Evolutionary conservation across 1,140 invertebrate species (phyloP), one percentile per base, ranked within the genome.

Genomic region (Atta colombica): DNA sequence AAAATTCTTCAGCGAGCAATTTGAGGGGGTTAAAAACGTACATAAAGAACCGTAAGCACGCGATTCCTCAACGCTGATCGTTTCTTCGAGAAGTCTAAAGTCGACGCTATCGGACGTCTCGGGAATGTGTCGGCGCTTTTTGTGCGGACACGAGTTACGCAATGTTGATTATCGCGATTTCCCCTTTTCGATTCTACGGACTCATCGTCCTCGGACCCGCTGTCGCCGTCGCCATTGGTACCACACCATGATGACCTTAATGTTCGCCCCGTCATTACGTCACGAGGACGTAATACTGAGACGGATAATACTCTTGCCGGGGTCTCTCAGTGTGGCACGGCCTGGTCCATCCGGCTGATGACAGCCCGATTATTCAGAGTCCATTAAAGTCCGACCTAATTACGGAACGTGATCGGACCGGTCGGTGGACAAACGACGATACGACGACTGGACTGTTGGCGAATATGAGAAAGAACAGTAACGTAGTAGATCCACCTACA

Each of bases 371-470:
- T 90, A 82, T 90, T 86, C 53, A 65, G 66, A 21, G 39, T 61
- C 81, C 77, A 77, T 88, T 90, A 90, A 86, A 82, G 63, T 31
- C 21, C 68, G 90, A 88, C 82, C 89, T 53, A 88, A 91, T 91
- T 90, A 39, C 60, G 58, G 25, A 8, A 58, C 49, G 25, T 8
- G 66, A 74, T 75, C 68, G 78, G 10, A 53, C 69, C 65, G 16
- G 6, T 3, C 14, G 21, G 4, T 21, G 66, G 4, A 45, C 39
- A 4, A 25, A 21, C 72, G 45, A 18, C 12, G 58, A 21, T 18
- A 35, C 65, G 28, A 51, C 21, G 61, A 10, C 28, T 16, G 28
- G 61, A 14, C 28, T 12, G 35, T 18, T 21, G 45, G 14, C 58
- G n/a, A 53, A 31, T n/a, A 68, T 2, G n/a, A 69, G 66, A 69